Conservation (phyloP, 1,140 invertebrate genomes). For the Drosophila kikkawai region DNA sequence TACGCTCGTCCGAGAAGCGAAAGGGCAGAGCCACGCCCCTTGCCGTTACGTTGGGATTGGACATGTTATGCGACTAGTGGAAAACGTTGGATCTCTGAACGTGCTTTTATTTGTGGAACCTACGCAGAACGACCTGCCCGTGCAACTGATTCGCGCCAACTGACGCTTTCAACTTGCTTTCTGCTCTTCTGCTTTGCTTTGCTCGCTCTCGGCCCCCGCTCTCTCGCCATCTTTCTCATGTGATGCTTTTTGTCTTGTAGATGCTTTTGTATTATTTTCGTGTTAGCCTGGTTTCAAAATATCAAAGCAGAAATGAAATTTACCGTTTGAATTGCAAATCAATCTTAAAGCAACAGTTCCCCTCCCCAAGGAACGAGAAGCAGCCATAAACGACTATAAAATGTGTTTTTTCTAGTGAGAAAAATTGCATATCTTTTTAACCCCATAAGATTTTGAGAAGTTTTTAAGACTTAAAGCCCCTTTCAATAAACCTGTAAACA, state of each 20-base stretch:
- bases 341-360: background rate
- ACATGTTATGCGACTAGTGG: background rate
- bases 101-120: background rate
- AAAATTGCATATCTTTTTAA: background rate
- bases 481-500: slow-evolving; percentile 6
- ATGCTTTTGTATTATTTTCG: background rate
- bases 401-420: background rate
- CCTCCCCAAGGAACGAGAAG: too few relatives aligned
- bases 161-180: slow-evolving; percentile 30
- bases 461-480: background rate
- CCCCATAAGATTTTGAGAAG: background rate
- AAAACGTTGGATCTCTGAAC: background rate
- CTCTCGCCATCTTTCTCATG: slow-evolving; percentile 1
- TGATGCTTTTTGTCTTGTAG: slow-evolving; percentile 3
- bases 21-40: slow-evolving; percentile 26
- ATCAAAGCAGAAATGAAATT: slow-evolving; percentile 11
- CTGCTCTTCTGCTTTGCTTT: slow-evolving; percentile 35
- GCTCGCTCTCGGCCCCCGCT: background rate
- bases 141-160: slow-evolving; percentile 3
- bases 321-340: background rate
- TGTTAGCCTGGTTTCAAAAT: background rate
- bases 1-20: slow-evolving; percentile 65
- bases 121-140: background rate
- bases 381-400: background rate
- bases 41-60: background rate